Evolutionary conservation across 1,140 invertebrate genomes (phyloP), one percentile per base, ranked within the genome.

Genomic region (Dendroctonus valens): DNA sequence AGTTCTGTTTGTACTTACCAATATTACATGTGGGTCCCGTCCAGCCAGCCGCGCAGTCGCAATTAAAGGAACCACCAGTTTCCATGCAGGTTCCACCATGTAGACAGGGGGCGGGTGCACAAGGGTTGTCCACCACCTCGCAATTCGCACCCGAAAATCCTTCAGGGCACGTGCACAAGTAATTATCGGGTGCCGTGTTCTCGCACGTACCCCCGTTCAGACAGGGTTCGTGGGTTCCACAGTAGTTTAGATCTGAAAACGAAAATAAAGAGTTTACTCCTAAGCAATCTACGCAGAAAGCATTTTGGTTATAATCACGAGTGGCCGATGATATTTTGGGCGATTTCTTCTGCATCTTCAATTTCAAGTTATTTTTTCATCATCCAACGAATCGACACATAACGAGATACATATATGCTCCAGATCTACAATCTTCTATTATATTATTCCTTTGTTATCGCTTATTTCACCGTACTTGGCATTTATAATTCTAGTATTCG

Each of bases 161-260:
- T 72, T 92, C 89, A 39, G 91, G 89, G 78, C 96, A 98, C 41
- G 87, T 89, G 81, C 96, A 98, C 64, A 90, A 85, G 81, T 96
- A 98, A 70, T 91, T 88, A 78, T 96, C 94, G 7, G 93, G 91
- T 37, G 90, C 92, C 1, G 93, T 96, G 81, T 98, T 98, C 79
- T 92, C 91, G 81, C 96, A 98, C 38, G 94, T 95, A 46, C 94
- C 96, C 57, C 94, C 94, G 81, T 98, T 96, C 72, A 89, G 87
- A 81, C 96, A 99, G 2, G 95, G 95, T 78, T 94, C 91, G 81
- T 98, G 93, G 55, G 96, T 97, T 49, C 96, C 96, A 80, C 96
- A 99, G 81, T 95, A 98, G 82, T 98, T 98, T 71, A 99, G 85
- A 84, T 99, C 96, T 89, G 80, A 59, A 79, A 81, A 75, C 65